Evolutionary conservation across 2,797 vertebrate genomes (phyloP).

Genomic region (Toxotes lorentzi): DNA sequence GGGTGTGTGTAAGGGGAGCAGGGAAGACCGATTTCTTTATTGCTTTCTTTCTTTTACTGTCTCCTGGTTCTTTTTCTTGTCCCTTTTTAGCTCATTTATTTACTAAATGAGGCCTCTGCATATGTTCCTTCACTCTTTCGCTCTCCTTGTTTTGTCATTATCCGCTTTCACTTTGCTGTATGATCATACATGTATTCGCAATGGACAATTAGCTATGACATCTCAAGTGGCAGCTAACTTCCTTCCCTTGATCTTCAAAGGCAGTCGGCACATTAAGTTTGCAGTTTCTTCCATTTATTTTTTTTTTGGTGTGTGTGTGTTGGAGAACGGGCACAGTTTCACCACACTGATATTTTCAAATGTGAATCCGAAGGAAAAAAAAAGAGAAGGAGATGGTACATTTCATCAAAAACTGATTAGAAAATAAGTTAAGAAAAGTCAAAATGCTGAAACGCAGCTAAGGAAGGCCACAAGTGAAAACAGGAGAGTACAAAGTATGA

Average conservation of each 20-base stretch:
- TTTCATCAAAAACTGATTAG: not conserved
- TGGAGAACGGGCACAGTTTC: not conserved
- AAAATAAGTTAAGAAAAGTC: conserved; percentile 3
- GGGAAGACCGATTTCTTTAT: conserved; percentile 55
- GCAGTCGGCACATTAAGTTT: conserved; percentile 53
- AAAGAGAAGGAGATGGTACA: not conserved
- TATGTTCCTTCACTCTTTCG: conserved; percentile 43
- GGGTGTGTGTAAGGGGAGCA: conserved; percentile 37
- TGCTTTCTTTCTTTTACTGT: conserved; percentile 30
- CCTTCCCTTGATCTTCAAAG: conserved; percentile 67
- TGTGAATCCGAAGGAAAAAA: not conserved
- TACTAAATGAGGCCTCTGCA: conserved; percentile 68
- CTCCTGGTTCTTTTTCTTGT: conserved; percentile 5
- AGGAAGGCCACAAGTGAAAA: not conserved
- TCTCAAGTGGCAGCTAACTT: conserved; percentile 72
- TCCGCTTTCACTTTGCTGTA: conserved; percentile 55
- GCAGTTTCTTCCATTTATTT: conserved; percentile 10
- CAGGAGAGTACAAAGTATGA: conserved; percentile 3
- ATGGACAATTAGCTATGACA: conserved; percentile 71
- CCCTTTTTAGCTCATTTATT: conserved; percentile 68
- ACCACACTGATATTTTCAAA: not conserved
- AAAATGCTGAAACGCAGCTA: conserved; percentile 1
- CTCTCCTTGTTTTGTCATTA: conserved; percentile 56
- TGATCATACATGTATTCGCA: conserved; percentile 58
- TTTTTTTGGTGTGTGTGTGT: not conserved